A percentile compares a stretch with the other conserved stretches of the same genome.
Conservation (phyloP, 2,888 invertebrate species). For the Lymantria monacha region DNA sequence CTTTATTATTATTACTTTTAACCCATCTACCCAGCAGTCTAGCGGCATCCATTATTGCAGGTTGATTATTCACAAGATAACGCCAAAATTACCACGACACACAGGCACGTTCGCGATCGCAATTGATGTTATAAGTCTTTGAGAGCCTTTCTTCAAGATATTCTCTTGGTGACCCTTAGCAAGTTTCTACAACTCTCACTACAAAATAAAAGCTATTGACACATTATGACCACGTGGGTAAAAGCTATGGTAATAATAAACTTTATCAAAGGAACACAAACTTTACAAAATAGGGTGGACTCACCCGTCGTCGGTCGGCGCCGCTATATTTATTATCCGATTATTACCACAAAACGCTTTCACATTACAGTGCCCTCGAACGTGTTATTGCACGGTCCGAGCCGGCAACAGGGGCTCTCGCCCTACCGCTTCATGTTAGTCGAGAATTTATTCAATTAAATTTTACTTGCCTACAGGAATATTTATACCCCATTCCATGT, state of each 20-base stretch:
- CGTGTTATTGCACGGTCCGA: slow-evolving; percentile 36
- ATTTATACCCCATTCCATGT: slow-evolving; percentile 6
- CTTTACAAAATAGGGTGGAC: slow-evolving; percentile 36
- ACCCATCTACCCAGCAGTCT: too few relatives aligned
- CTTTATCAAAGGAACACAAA: slow-evolving; percentile 23
- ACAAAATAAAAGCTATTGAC: too few relatives aligned
- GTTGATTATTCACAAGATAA: too few relatives aligned
- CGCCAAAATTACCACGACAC: too few relatives aligned
- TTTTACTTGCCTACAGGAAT: slow-evolving; percentile 26
- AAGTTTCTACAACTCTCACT: too few relatives aligned
- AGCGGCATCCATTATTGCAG: too few relatives aligned
- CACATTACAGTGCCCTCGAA: slow-evolving; percentile 42
- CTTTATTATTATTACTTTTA: too few relatives aligned
- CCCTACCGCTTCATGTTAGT: slow-evolving; percentile 29
- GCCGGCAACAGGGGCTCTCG: slow-evolving; percentile 29
- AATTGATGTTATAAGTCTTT: too few relatives aligned
- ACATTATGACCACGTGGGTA: too few relatives aligned
- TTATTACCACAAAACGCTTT: slow-evolving; percentile 57
- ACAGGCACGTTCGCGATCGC: too few relatives aligned
- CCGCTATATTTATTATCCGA: slow-evolving; percentile 57
- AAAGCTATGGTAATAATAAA: neutral
- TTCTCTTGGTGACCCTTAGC: too few relatives aligned
- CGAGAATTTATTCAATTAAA: slow-evolving; percentile 39
- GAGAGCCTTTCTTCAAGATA: too few relatives aligned
- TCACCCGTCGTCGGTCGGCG: slow-evolving; percentile 29